These are phyloP conservation scores for Gephyroberyx darwinii DNA, from an alignment of 2,797 vertebrate genomes.

Conservation along the genomic window DNA sequence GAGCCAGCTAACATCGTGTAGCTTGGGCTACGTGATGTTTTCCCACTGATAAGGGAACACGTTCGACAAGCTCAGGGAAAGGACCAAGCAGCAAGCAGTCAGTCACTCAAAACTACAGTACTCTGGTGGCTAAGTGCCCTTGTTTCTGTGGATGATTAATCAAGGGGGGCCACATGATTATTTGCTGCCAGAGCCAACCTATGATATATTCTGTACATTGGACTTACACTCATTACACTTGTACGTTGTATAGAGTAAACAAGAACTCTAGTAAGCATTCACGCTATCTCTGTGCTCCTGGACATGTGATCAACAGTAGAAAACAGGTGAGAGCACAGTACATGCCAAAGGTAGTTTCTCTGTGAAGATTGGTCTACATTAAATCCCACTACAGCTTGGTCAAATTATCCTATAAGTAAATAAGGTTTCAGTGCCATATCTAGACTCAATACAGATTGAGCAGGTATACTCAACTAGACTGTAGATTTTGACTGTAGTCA, in stretches of 20 bases:
- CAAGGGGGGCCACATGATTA: constrained; percentile 16
- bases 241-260: constrained; percentile 5
- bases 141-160: constrained; percentile 56
- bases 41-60: constrained; percentile 76
- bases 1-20: constrained; percentile 58
- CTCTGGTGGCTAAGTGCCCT: constrained; percentile 38
- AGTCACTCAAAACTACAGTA: constrained; percentile 55
- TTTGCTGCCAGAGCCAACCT: constrained; percentile 19
- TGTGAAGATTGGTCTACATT: neutral
- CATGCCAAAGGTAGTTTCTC: constrained; percentile 11
- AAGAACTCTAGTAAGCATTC: neutral
- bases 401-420: constrained; percentile 7
- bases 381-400: constrained; percentile 18
- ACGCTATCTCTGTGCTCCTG: neutral
- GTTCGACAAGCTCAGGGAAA: constrained; percentile 17
- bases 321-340: constrained; percentile 22
- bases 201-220: constrained; percentile 10
- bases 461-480: no score
- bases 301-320: constrained; percentile 15
- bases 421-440: constrained; percentile 2
- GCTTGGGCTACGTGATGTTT: constrained; percentile 57
- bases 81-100: constrained; percentile 7
- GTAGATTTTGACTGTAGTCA: no score
- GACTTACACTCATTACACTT: constrained; percentile 30
- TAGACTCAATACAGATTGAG: neutral